A percentile compares a stretch with the other conserved stretches of the same genome.
These are phyloP conservation scores for Pedetes capensis DNA, from an alignment of 2,113 vertebrate species.

Conservation along the genomic window DNA sequence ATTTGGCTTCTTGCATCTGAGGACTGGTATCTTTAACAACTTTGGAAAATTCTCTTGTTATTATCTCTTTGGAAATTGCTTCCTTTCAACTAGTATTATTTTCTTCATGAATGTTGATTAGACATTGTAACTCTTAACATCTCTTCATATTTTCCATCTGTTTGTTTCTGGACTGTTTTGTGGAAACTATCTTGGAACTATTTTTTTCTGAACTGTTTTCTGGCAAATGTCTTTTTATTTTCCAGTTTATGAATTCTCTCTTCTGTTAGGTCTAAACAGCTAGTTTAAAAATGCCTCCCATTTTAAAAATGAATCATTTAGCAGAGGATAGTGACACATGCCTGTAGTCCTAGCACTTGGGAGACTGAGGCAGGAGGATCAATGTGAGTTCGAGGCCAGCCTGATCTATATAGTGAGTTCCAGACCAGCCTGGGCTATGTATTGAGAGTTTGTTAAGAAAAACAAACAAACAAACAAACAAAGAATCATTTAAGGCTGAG, in stretches of 20 bases:
- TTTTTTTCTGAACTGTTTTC: background rate
- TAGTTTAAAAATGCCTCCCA: background rate
- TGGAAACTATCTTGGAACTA: background rate
- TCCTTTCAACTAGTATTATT: background rate
- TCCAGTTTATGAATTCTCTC: constrained; percentile 7
- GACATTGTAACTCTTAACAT: background rate
- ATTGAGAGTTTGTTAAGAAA: too few species aligned
- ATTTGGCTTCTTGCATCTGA: background rate
- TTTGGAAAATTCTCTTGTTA: background rate
- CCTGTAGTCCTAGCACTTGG: too few species aligned
- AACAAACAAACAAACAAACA: too few species aligned
- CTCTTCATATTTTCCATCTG: background rate
- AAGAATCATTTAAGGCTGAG: too few species aligned
- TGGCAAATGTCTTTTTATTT: background rate
- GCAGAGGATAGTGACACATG: too few species aligned
- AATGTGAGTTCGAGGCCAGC: too few species aligned
- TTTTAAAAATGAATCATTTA: background rate
- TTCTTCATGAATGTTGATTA: background rate
- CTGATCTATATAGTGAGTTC: too few species aligned
- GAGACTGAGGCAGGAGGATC: too few species aligned
- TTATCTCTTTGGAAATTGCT: background rate
- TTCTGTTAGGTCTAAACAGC: background rate
- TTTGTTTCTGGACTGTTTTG: background rate
- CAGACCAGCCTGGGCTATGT: too few species aligned
- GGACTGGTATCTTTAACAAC: background rate